Evolutionary conservation across 2,888 invertebrate species (phyloP).

Genomic region (Schizotus pectinicornis): DNA sequence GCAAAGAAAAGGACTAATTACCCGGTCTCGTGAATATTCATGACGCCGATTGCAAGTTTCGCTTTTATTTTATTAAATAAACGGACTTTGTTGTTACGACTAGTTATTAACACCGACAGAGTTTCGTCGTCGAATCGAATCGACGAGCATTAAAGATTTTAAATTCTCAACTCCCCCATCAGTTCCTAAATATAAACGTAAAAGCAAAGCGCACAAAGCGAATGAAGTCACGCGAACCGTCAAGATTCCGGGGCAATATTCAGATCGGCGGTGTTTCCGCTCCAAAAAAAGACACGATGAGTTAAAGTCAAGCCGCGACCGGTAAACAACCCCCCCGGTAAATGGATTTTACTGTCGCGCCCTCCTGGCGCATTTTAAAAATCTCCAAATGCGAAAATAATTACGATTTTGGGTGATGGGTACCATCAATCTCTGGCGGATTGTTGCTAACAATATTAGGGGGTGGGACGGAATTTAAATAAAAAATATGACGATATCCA

Average conservation of each 20-base stretch:
- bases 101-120: too few species aligned
- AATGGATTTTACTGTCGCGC: constrained; percentile 7
- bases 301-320: neutral
- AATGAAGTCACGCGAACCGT: constrained; percentile 20
- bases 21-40: neutral
- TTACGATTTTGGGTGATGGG: neutral
- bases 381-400: constrained; percentile 2
- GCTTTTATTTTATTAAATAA: too few species aligned
- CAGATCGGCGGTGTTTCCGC: constrained; percentile 17
- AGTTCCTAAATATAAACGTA: too few species aligned
- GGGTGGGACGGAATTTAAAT: constrained; percentile 1
- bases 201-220: constrained; percentile 1
- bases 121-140: too few species aligned
- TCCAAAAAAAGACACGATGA: constrained; percentile 1
- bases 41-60: too few species aligned
- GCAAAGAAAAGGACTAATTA: neutral
- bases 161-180: too few species aligned
- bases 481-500: constrained; percentile 12
- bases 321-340: neutral
- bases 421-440: constrained; percentile 8
- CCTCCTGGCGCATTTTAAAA: constrained; percentile 6
- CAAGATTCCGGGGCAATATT: constrained; percentile 4
- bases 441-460: constrained; percentile 8
- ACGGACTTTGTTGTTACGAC: too few species aligned
- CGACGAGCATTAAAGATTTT: too few species aligned